Conservation (phyloP, 2,888 invertebrate species). For the Pedicia rivosa region DNA sequence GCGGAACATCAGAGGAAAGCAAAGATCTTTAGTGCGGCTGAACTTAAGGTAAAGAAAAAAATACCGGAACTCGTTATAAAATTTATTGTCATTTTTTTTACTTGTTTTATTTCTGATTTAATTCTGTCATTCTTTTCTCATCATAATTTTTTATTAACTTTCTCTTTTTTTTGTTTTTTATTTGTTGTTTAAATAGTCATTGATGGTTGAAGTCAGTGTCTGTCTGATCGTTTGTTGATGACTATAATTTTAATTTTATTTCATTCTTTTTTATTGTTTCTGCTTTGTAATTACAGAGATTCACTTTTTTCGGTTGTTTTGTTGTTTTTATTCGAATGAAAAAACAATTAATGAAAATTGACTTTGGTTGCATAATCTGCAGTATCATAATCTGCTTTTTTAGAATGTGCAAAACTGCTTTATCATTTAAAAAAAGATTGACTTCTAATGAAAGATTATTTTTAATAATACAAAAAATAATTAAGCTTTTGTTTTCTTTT, state of each 20-base stretch:
- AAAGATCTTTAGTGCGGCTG: conserved; percentile 62
- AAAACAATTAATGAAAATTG: background rate
- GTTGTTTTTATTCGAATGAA: no score
- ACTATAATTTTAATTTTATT: background rate
- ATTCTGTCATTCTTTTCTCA: no score
- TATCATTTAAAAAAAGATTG: no score
- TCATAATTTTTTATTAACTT: background rate
- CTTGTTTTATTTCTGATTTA: background rate
- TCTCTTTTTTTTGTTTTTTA: no score
- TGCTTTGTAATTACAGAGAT: background rate
- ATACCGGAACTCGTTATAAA: conserved; percentile 2
- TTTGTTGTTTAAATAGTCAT: no score
- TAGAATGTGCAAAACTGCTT: no score
- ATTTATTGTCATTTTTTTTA: background rate
- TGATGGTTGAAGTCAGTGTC: no score
- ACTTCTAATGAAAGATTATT: no score
- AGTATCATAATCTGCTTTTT: no score
- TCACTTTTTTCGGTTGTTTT: no score
- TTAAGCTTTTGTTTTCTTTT: background rate
- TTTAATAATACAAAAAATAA: no score
- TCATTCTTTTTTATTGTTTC: background rate
- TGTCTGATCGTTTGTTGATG: no score
- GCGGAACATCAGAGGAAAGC: conserved; percentile 74
- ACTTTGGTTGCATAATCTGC: background rate
- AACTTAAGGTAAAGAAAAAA: conserved; percentile 43